Evolutionary conservation across 2,797 vertebrate genomes (phyloP).

Genomic region (Peromyscus eremicus): DNA sequence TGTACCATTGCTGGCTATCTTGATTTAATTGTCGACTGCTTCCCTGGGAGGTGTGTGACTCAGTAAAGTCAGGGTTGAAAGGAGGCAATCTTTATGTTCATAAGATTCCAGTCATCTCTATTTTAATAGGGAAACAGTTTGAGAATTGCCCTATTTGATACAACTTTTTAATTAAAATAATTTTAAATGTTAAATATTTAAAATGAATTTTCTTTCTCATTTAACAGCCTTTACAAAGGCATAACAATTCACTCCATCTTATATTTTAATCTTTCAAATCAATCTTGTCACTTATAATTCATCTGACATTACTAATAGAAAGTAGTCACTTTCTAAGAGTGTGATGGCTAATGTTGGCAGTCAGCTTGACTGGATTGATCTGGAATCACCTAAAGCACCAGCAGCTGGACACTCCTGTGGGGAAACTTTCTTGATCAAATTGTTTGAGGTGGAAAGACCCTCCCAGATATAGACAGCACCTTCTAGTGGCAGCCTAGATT

Average conservation of each 20-base stretch:
- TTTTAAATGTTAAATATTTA: slow-evolving; percentile 54
- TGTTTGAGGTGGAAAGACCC: background rate
- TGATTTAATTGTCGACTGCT: slow-evolving; percentile 36
- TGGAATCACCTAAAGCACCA: background rate
- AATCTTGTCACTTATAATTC: slow-evolving; percentile 57
- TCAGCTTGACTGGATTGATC: background rate
- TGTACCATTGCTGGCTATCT: background rate
- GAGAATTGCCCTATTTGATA: slow-evolving; percentile 12
- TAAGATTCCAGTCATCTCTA: slow-evolving; percentile 14
- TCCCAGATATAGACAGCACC: background rate
- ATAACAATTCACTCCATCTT: background rate
- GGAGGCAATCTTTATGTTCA: background rate
- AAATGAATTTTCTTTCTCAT: background rate
- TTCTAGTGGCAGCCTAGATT: background rate
- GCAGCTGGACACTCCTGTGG: no score
- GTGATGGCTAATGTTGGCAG: background rate
- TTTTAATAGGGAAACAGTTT: slow-evolving; percentile 4
- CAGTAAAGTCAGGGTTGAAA: slow-evolving; percentile 21
- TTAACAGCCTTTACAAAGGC: slow-evolving; percentile 25
- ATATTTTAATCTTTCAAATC: slow-evolving; percentile 18
- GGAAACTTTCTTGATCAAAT: background rate
- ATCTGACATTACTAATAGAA: slow-evolving; percentile 49
- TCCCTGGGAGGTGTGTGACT: background rate
- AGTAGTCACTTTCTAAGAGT: slow-evolving; percentile 31
- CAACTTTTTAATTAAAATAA: slow-evolving; percentile 54